Evolutionary conservation across 2,113 vertebrate genomes (phyloP), one percentile per base, ranked within the genome.

Genomic region (Heterotis niloticus): DNA sequence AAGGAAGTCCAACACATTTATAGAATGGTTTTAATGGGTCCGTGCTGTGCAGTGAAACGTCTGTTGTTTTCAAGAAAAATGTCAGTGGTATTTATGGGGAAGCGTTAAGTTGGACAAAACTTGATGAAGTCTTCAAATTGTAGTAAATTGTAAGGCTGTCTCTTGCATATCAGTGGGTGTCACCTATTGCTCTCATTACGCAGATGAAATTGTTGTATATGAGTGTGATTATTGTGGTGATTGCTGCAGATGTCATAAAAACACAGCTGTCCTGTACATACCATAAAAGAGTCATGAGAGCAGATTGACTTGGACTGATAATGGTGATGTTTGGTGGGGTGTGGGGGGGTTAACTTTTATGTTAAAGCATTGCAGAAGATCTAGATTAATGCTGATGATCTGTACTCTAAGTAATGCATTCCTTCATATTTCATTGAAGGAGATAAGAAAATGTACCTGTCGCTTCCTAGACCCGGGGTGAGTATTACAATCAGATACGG

Each of bases 381-480:
- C 24, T 70, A 17, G 17, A 64, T 34, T 3, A 28, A 69, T 62
- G 26, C 67, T 20, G 59, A 68, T 59, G 28, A 44, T 44, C 34
- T 64, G 12, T n/a, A 60, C 73, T 77, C 1, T 13, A 44, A 67
- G 66, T 62, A 17, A 44, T 81, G 5, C 65, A 11, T 77, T 56
- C 84, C 67, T 87, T 68, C 44, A 10, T 13, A 91, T 81, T 92
- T 90, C 60, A 85, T 94, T 86, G 56, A 85, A 99, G 96, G 96
- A 89, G 98, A 99, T 91, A 99, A 98, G 90, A 94, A 93, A 87
- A 87, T 93, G 26, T 98, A 96, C 88, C 87, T 98, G 76, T 98
- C 97, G 44, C 94, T 99, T 81, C 97, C 98, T 76, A 96, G 96
- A 91, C 94, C 96, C 67, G 93, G 94, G 92, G 97, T 99, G 90